A percentile compares a stretch with the other conserved stretches of the same genome.
These are phyloP conservation scores for Schizaphis graminum DNA, from an alignment of 2,888 invertebrate genomes.

Conservation along the genomic window DNA sequence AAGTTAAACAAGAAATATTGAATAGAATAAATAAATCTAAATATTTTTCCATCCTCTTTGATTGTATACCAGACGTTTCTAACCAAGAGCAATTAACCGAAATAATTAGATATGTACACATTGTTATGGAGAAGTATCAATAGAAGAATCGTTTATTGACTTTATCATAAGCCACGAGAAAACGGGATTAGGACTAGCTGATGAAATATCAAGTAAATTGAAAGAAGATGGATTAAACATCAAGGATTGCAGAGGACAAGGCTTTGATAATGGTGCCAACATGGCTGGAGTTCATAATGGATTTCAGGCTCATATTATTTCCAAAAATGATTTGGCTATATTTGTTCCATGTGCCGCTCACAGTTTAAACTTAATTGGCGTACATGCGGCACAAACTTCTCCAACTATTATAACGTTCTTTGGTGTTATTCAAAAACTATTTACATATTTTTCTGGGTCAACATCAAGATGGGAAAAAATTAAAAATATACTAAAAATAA, in stretches of 20 bases:
- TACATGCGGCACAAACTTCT: conserved; percentile 58
- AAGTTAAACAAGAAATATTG: conserved; percentile 64
- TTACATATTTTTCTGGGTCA: conserved; percentile 33
- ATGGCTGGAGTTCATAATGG: conserved; percentile 66
- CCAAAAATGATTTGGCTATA: conserved; percentile 42
- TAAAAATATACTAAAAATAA: conserved; percentile 27
- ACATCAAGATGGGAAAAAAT: conserved; percentile 44
- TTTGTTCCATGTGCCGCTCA: conserved; percentile 57
- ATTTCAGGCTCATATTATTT: conserved; percentile 27
- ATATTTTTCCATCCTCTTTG: conserved; percentile 67
- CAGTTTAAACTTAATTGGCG: conserved; percentile 51
- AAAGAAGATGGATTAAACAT: conserved; percentile 66
- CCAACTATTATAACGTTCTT: conserved; percentile 48
- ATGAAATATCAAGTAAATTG: conserved; percentile 65
- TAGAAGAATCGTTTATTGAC: conserved; percentile 60
- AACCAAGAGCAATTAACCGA: conserved; percentile 67
- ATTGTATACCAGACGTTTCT: conserved; percentile 67
- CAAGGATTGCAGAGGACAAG: conserved; percentile 67
- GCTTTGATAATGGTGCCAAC: conserved; percentile 67
- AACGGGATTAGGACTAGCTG: conserved; percentile 52
- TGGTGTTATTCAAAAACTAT: conserved; percentile 54
- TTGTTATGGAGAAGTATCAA: conserved; percentile 48
- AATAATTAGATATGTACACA: conserved; percentile 44
- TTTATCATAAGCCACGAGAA: conserved; percentile 56
- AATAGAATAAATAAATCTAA: conserved; percentile 66